Percentiles rank a stretch among this genome's conserved stretches.
Conservation (phyloP, 2,888 invertebrate species). For the Euclidia mi region DNA sequence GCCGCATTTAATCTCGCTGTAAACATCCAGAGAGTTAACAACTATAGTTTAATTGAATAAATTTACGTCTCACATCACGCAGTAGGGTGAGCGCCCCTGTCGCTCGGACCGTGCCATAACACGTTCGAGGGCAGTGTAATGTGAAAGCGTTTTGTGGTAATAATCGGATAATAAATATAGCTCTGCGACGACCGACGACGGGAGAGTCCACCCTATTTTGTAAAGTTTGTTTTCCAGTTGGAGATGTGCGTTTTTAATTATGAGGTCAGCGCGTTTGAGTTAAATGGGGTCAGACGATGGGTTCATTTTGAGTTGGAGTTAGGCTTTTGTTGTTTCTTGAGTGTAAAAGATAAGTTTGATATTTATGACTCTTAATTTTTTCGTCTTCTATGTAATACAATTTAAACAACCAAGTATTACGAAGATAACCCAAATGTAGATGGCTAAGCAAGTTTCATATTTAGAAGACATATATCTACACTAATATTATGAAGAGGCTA, state of each 20-base stretch:
- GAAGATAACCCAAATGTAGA: too few relatives aligned
- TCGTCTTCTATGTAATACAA: too few relatives aligned
- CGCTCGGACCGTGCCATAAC: slow-evolving; percentile 52
- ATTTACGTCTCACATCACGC: slow-evolving; percentile 49
- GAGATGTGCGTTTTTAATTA: slow-evolving; percentile 27
- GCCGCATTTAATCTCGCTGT: slow-evolving; percentile 30
- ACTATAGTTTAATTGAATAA: slow-evolving; percentile 58
- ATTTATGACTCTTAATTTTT: too few relatives aligned
- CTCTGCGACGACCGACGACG: slow-evolving; percentile 53
- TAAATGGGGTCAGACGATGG: slow-evolving; percentile 12
- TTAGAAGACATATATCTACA: too few relatives aligned
- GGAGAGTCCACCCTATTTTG: slow-evolving; percentile 53
- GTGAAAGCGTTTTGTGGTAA: slow-evolving; percentile 70
- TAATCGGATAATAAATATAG: slow-evolving; percentile 77
- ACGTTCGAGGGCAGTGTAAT: slow-evolving; percentile 62
- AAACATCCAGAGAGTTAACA: slow-evolving; percentile 39
- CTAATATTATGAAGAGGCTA: too few relatives aligned
- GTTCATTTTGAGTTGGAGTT: neutral
- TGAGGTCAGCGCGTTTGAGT: slow-evolving; percentile 2
- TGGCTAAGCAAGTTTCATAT: too few relatives aligned
- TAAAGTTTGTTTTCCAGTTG: slow-evolving; percentile 53
- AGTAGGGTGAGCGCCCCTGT: slow-evolving; percentile 54
- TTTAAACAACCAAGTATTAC: too few relatives aligned
- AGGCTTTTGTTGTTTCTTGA: neutral
- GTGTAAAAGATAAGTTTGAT: too few relatives aligned